Evolutionary conservation across 2,797 vertebrate genomes (phyloP).

Genomic region (Pogonophryne albipinna): DNA sequence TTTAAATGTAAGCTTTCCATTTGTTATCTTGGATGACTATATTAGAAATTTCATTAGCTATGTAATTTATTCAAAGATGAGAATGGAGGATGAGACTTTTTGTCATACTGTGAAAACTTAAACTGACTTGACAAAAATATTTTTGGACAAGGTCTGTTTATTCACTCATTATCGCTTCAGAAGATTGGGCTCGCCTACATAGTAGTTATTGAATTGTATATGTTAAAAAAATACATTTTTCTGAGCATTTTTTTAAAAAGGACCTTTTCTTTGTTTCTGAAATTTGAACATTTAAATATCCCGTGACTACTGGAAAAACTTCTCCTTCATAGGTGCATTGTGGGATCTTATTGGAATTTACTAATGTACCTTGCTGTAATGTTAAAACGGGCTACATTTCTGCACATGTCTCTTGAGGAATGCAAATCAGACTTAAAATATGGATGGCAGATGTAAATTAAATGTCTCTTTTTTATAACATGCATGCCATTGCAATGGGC

Average conservation of each 20-base stretch:
- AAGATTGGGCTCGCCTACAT: no score
- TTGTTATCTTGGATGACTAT: neutral
- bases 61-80: neutral
- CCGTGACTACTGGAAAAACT: neutral
- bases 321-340: neutral
- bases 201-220: no score
- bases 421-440: constrained; percentile 4
- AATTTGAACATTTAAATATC: neutral
- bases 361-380: neutral
- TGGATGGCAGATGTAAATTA: constrained; percentile 28
- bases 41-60: neutral
- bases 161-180: neutral
- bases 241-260: no score
- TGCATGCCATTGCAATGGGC: constrained; percentile 7
- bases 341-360: neutral
- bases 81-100: neutral
- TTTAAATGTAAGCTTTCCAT: neutral
- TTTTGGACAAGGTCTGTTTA: neutral
- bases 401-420: constrained; percentile 12
- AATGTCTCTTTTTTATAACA: constrained; percentile 23
- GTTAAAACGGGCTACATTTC: neutral
- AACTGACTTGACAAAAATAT: neutral
- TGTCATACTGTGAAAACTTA: neutral
- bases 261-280: no score
- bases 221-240: no score